Base-by-base conservation (phyloP, 2,113 vertebrate genomes). In the Trinectes maculatus region DNA sequence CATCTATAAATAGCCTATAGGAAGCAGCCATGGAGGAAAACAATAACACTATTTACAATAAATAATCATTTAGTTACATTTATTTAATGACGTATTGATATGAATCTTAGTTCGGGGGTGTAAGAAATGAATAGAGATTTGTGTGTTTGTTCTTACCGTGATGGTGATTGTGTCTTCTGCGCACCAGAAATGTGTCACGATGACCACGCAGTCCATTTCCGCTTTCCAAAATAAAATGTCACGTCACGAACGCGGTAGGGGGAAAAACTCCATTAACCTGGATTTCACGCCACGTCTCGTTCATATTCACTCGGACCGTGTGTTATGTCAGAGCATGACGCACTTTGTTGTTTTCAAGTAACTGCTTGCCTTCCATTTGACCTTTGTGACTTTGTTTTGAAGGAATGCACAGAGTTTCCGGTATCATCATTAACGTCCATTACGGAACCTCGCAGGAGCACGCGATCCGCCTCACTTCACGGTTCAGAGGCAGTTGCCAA, bases 401-500 rank as follows among this genome's bases (percentile, higher is more conserved):
- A 78, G 46, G 37, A 1, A 2, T 18, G 4, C 2, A 5, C 21
- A 4, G 1, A 0, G 21, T 19, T 60, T 82, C 75, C 56, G 28
- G 34, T 8, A 3, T 33, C 18, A n/a, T 39, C 22, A 1, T n/a
- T 0, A 6, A 1, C 26, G 15, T 1, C 1, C 1, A 5, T 79
- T 81, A 79, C 2, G 65, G 47, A 76, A 82, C 39, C 48, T 1
- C 6, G 43, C 47, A 26, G 29, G 22, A 67, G 47, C 71, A 80
- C 68, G 42, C n/a, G 43, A 60, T 44, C 33, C 24, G 44, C 59
- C 49, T 70, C 59, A 22, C 62, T 74, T 77, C 65, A 82, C 46
- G 19, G 79, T 51, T 74, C 58, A 86, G 76, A 78, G 51, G 53
- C 65, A 46, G 85, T 87, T 90, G 83, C 79, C 67, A 67, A 3